phyloP scores from a whole-genome alignment of 2,797 vertebrate species.

The Helarctos malayanus region DNA sequence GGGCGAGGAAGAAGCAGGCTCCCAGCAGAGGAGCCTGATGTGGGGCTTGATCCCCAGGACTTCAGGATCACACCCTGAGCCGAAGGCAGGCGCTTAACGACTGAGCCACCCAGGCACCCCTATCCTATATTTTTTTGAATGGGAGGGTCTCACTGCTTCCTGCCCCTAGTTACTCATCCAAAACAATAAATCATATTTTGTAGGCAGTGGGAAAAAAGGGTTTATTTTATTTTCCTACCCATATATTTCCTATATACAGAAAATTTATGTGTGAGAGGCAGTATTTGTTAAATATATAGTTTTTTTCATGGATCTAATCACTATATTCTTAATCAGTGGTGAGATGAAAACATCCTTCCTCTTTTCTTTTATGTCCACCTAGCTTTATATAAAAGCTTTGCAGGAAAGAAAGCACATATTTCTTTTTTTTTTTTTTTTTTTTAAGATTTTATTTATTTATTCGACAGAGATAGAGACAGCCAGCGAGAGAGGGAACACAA shows the following conservation, averaged over 20 bases:
- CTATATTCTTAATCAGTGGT: neutral
- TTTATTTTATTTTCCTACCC: conserved; percentile 36
- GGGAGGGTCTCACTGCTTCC: neutral
- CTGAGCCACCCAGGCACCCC: too few relatives aligned
- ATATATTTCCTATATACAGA: neutral
- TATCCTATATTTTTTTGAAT: neutral
- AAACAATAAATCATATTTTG: conserved; percentile 3
- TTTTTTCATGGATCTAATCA: neutral
- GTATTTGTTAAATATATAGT: neutral
- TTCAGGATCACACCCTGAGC: too few relatives aligned
- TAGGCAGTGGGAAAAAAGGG: neutral
- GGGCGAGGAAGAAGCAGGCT: too few relatives aligned
- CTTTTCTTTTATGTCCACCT: conserved; percentile 17
- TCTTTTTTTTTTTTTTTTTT: neutral
- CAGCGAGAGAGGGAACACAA: too few relatives aligned
- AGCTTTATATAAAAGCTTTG: conserved; percentile 21
- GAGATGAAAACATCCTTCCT: neutral
- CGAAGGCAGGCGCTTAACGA: too few relatives aligned
- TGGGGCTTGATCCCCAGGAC: too few relatives aligned
- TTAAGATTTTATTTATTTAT: too few relatives aligned
- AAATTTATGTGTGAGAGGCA: neutral
- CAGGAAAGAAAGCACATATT: neutral
- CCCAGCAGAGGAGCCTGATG: too few relatives aligned
- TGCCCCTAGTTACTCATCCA: neutral
- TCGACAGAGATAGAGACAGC: too few relatives aligned